Conservation (phyloP, 2,888 invertebrate species). For the Pelosia muscerda region DNA sequence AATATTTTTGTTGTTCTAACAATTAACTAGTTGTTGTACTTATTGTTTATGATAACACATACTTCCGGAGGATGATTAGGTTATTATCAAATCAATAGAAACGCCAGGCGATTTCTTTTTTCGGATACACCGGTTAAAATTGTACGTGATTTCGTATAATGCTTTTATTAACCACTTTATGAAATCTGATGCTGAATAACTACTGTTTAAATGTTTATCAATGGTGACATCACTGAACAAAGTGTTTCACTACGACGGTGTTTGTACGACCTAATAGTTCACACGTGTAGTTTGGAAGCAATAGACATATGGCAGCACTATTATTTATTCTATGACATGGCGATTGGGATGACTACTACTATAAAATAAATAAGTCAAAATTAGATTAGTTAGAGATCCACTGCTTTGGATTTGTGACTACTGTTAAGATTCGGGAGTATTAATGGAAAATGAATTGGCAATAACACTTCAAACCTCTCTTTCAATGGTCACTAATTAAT, state of each 20-base stretch:
- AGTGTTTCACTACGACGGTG: slow-evolving; percentile 61
- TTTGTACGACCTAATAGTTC: slow-evolving; percentile 68
- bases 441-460: background rate
- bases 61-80: background rate
- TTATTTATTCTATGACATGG: slow-evolving; percentile 47
- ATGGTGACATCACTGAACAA: slow-evolving; percentile 58
- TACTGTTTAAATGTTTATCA: slow-evolving; percentile 39
- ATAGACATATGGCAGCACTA: slow-evolving; percentile 57
- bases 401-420: background rate
- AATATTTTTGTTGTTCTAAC: background rate
- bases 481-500: background rate
- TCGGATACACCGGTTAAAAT: slow-evolving; percentile 14
- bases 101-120: background rate
- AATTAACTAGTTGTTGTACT: background rate
- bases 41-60: background rate
- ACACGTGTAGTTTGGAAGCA: slow-evolving; percentile 61
- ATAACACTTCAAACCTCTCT: background rate
- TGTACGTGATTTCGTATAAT: slow-evolving; percentile 17
- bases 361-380: too few relatives aligned
- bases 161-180: slow-evolving; percentile 34
- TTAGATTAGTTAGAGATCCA: background rate
- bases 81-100: background rate
- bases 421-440: background rate
- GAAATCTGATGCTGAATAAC: slow-evolving; percentile 42
- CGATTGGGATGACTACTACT: too few relatives aligned